Conservation (phyloP, 2,888 invertebrate species). For the Onchidella celtica region DNA sequence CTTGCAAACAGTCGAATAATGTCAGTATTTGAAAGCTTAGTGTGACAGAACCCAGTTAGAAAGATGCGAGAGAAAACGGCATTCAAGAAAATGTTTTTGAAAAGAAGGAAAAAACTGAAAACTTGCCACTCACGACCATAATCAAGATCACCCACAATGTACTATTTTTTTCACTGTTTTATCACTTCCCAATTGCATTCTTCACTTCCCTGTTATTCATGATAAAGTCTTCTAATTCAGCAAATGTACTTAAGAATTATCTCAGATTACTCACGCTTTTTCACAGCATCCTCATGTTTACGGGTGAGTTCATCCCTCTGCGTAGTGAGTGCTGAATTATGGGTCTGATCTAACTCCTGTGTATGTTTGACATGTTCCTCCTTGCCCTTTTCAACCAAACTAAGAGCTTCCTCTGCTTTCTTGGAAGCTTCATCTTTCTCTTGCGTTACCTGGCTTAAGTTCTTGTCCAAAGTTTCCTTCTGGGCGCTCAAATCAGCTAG, state of each 20-base stretch:
- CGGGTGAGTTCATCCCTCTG: constrained; percentile 61
- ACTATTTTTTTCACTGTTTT: background rate
- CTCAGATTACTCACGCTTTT: too few relatives aligned
- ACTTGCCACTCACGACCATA: background rate
- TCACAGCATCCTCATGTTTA: constrained; percentile 59
- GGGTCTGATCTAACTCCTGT: constrained; percentile 49
- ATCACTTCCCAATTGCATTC: too few relatives aligned
- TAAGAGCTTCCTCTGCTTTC: constrained; percentile 42
- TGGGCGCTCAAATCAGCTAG: constrained; percentile 57
- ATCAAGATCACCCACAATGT: background rate
- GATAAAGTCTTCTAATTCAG: too few relatives aligned
- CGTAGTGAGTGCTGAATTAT: constrained; percentile 53
- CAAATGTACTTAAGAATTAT: too few relatives aligned
- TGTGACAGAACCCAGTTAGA: too few relatives aligned
- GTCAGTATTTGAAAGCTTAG: too few relatives aligned
- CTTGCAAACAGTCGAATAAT: too few relatives aligned
- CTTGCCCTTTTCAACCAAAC: constrained; percentile 5
- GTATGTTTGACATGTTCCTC: constrained; percentile 29
- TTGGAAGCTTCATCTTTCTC: constrained; percentile 51
- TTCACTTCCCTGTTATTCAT: too few relatives aligned
- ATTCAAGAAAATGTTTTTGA: too few relatives aligned
- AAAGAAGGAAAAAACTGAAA: too few relatives aligned
- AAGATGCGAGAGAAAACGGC: too few relatives aligned
- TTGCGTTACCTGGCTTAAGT: constrained; percentile 52
- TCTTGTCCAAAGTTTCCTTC: constrained; percentile 54